Evolutionary conservation across 2,113 vertebrate species (phyloP).

Genomic region (Rana temporaria): DNA sequence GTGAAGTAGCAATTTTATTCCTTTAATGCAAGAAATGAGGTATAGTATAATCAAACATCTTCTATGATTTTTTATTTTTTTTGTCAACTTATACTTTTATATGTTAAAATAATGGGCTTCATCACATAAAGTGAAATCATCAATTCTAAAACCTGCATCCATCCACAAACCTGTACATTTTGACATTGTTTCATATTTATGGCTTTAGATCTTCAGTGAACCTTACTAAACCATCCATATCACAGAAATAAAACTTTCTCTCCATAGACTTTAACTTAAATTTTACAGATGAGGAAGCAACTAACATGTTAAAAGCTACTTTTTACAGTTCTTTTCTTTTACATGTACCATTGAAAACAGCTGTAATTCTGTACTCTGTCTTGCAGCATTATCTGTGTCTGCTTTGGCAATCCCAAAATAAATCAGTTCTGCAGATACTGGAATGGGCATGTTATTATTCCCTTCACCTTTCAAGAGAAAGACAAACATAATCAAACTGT

Average conservation of each 20-base stretch:
- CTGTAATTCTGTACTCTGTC: background rate
- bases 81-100: too few species aligned
- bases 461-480: background rate
- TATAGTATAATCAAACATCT: too few species aligned
- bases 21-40: too few species aligned
- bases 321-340: constrained; percentile 2
- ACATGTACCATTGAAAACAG: background rate
- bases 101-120: too few species aligned
- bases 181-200: background rate
- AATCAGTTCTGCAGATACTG: background rate
- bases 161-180: background rate
- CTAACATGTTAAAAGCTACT: background rate
- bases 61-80: too few species aligned
- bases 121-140: too few species aligned
- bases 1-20: too few species aligned
- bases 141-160: too few species aligned
- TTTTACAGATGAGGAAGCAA: background rate
- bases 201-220: background rate
- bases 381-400: background rate
- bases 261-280: background rate
- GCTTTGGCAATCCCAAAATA: background rate
- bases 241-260: constrained; percentile 3
- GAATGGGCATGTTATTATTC: background rate
- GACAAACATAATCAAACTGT: background rate
- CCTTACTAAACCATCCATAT: background rate